Conservation (phyloP, 2,888 invertebrate genomes). For the Sylvicola cinctus region DNA sequence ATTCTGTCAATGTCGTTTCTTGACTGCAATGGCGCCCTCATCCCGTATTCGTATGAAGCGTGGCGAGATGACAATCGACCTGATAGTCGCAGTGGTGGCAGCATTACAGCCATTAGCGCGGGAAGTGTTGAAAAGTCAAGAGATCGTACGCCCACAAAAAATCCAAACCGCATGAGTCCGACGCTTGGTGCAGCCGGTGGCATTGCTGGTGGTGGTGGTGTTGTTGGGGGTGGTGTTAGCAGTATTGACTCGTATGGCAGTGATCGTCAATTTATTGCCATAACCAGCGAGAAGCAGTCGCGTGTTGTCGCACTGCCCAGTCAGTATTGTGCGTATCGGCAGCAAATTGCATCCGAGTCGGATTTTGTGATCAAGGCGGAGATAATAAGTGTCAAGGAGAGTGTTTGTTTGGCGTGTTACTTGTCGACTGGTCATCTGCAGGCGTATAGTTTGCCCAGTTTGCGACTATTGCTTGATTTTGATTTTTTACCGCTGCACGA, state of each 20-base stretch:
- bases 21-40: slow-evolving; percentile 83
- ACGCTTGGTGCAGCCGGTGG: slow-evolving; percentile 29
- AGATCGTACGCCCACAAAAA: not conserved
- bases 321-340: slow-evolving; percentile 83
- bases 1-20: slow-evolving; percentile 89
- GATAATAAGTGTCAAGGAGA: slow-evolving; percentile 80
- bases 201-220: no score
- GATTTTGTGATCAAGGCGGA: slow-evolving; percentile 90
- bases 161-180: slow-evolving; percentile 51
- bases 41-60: slow-evolving; percentile 74
- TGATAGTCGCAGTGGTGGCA: slow-evolving; percentile 27
- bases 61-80: slow-evolving; percentile 70
- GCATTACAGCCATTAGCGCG: slow-evolving; percentile 6
- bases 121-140: not conserved
- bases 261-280: slow-evolving; percentile 82
- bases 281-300: slow-evolving; percentile 89
- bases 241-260: slow-evolving; percentile 31
- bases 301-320: slow-evolving; percentile 85
- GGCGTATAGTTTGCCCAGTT: slow-evolving; percentile 88
- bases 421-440: slow-evolving; percentile 84
- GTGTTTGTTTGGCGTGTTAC: slow-evolving; percentile 86
- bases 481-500: slow-evolving; percentile 89
- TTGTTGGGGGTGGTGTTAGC: slow-evolving; percentile 7
- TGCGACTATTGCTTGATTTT: slow-evolving; percentile 77
- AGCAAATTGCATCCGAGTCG: slow-evolving; percentile 70